Evolutionary conservation across 1,140 invertebrate species (phyloP).

Genomic region (Zelostemma sp.): DNA sequence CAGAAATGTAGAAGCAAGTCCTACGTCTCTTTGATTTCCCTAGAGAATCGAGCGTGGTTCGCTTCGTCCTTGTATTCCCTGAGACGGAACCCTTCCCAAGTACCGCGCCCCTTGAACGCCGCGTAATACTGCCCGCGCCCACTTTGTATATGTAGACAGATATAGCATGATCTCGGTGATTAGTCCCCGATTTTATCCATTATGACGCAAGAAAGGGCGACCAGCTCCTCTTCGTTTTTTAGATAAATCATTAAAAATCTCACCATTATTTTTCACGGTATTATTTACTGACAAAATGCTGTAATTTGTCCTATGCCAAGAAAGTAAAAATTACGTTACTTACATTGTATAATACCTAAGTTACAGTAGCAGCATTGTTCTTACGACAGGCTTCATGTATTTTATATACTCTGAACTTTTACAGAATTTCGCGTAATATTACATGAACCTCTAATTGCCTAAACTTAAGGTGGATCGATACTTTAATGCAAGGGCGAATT

Average conservation of each 20-base stretch:
- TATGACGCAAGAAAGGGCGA: too few species aligned
- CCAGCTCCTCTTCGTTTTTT: background rate
- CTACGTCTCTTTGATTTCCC: slow-evolving; percentile 68
- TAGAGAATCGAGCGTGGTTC: slow-evolving; percentile 50
- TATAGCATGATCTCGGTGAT: slow-evolving; percentile 21
- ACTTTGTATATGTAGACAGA: slow-evolving; percentile 20
- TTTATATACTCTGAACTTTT: too few species aligned
- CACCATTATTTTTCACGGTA: background rate
- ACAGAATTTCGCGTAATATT: too few species aligned
- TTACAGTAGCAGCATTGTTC: too few species aligned
- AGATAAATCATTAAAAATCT: background rate
- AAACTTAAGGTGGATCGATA: too few species aligned
- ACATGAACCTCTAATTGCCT: too few species aligned
- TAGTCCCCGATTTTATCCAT: slow-evolving; percentile 17
- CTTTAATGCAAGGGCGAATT: too few species aligned
- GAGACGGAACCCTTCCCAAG: slow-evolving; percentile 47
- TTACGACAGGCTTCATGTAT: too few species aligned
- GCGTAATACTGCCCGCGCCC: slow-evolving; percentile 27
- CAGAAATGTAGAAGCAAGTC: slow-evolving; percentile 35
- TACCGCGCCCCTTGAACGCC: slow-evolving; percentile 33
- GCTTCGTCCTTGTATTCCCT: slow-evolving; percentile 49
- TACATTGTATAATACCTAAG: too few species aligned
- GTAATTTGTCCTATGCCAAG: too few species aligned
- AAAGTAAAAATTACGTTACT: too few species aligned
- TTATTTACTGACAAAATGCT: background rate